Evolutionary conservation across 2,888 invertebrate species (phyloP), one percentile per base, ranked within the genome.

Genomic region (Cephonodes hylas): DNA sequence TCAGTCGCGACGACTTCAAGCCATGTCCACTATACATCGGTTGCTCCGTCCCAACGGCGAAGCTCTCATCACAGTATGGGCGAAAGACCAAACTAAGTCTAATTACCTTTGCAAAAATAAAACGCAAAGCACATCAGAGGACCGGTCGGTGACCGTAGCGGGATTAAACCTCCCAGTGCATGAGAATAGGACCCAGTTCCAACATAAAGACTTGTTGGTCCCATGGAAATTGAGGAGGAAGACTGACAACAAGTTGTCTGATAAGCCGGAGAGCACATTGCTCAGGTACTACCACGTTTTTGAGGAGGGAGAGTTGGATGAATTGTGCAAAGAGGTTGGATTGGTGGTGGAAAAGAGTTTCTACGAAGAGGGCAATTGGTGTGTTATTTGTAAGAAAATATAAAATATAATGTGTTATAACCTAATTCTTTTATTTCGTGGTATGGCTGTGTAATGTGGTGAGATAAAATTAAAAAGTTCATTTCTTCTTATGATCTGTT

Each of bases 341-440:
- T 88, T 96, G 42, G 74, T 79, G 46, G 87, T 98, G 10, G 80
- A 94, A 34, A 89, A 93, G 27, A 95, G 94, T 73, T 99, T 97
- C 85, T 99, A 99, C 77, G 99, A 99, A 85, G 96, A 99, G 85
- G 99, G 99, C 0, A 99, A 99, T 84, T 98, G 99, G 97, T 99
- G 98, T 92, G 94, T 97, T 34, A 90, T 97, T 70, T 94, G 97
- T 76, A 91, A 94, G 79, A 97, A 96, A 92, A 78, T 81, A 71
- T 80, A 81, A 81, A n/a, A n/a, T n/a, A n/a, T n/a, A n/a, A n/a
- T n/a, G n/a, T n/a, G n/a, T n/a, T n/a, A n/a, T n/a, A n/a, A n/a
- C n/a, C n/a, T n/a, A n/a, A n/a, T n/a, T n/a, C n/a, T n/a, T n/a
- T n/a, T n/a, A n/a, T n/a, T n/a, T n/a, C n/a, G n/a, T n/a, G n/a